A percentile compares a stretch with the other conserved stretches of the same genome.
phyloP scores from a whole-genome alignment of 2,888 invertebrate genomes.

The Pachliopta kotzebuea region DNA sequence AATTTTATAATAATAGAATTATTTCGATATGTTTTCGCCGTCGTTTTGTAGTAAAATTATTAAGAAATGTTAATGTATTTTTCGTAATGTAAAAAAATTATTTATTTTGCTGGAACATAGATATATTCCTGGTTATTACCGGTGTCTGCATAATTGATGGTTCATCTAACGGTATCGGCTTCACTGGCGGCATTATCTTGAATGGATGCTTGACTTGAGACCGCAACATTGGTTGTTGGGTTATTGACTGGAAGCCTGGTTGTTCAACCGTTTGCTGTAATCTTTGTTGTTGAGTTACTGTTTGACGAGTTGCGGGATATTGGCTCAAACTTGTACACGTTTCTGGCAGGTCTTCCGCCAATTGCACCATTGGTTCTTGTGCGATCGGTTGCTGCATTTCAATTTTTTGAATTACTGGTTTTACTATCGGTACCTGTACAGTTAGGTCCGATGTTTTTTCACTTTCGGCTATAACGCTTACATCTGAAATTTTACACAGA shows the following conservation, averaged over 20 bases:
- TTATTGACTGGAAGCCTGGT: too few relatives aligned
- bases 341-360: neutral
- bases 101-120: neutral
- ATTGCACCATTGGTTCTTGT: neutral
- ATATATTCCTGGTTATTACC: neutral
- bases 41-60: too few relatives aligned
- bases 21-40: too few relatives aligned
- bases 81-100: neutral
- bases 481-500: neutral
- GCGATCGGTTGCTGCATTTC: neutral
- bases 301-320: neutral
- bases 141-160: neutral
- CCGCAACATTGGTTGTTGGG: neutral
- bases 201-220: neutral
- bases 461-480: neutral
- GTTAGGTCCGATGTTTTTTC: neutral
- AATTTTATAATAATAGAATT: too few relatives aligned
- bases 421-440: neutral
- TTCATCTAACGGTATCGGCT: neutral
- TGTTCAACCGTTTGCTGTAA: too few relatives aligned
- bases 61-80: too few relatives aligned
- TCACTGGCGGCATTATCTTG: neutral
- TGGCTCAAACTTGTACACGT: neutral
- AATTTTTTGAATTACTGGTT: neutral
- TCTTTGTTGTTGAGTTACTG: too few relatives aligned